Percentiles rank a stretch among this genome's conserved stretches.
Conservation (phyloP, 1,140 invertebrate genomes). For the Diuraphis noxia region DNA sequence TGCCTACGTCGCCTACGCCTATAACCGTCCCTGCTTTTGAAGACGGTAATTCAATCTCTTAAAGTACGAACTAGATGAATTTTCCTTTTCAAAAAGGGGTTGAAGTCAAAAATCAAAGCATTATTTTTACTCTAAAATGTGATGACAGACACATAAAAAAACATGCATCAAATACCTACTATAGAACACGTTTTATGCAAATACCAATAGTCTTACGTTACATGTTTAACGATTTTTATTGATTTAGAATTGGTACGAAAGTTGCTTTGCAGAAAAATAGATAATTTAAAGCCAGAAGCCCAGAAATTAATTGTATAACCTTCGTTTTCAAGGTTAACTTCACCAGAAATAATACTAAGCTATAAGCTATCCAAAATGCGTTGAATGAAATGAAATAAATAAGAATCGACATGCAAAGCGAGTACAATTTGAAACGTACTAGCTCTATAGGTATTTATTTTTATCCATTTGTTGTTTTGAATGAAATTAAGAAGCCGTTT, state of each 20-base stretch:
- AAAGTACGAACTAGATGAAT: too few relatives aligned
- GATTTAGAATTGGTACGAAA: not conserved
- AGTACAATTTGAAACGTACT: not conserved
- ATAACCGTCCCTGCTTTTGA: too few relatives aligned
- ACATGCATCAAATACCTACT: not conserved
- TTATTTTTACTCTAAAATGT: too few relatives aligned
- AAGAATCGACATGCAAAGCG: not conserved
- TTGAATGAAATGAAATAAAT: not conserved
- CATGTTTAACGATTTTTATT: not conserved
- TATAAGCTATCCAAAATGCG: not conserved
- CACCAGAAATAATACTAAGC: not conserved
- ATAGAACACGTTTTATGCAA: too few relatives aligned
- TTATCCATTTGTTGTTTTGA: not conserved
- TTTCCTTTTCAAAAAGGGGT: too few relatives aligned
- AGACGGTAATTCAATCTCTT: too few relatives aligned
- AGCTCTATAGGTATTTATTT: not conserved
- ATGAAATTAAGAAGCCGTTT: not conserved
- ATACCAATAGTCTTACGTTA: not conserved
- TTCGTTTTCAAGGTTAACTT: slow-evolving; percentile 9
- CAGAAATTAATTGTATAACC: slow-evolving; percentile 14
- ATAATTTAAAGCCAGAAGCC: slow-evolving; percentile 6
- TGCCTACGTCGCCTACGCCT: too few relatives aligned
- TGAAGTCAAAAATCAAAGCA: too few relatives aligned
- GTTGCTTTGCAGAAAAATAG: not conserved
- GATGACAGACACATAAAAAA: too few relatives aligned